Base-by-base conservation (phyloP, 2,797 vertebrate species). In the Melanotaenia pygmaea region DNA sequence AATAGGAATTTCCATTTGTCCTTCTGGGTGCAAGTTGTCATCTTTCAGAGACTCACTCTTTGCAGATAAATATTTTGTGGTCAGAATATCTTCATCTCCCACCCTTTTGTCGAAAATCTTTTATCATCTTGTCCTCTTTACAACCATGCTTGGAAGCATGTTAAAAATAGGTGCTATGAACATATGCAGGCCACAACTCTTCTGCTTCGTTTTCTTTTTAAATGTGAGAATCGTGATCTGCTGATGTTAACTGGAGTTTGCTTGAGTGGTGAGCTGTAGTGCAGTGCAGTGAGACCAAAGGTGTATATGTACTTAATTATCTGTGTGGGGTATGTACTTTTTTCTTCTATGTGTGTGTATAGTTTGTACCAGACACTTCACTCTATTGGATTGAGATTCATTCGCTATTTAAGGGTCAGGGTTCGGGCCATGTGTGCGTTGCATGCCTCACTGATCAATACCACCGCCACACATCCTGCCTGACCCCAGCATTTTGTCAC, bases 371-470 rank as follows among this genome's bases (percentile, higher is more conserved):
- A 93, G 93, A 94, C 93, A 94, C 94, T 95, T 92, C 91, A 97
- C 96, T 98, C 97, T 95, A 98, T 98, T 96, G 96, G 93, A 98
- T 97, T 95, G 96, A 97, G 96, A 98, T 99, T 98, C 97, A 97
- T 96, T 95, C 91, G 94, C 97, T 96, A 98, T 99, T 98, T 99
- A 96, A 94, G 95, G 97, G 97, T 98, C 97, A 98, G 93, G 95
- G 97, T 95, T 96, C 96, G 69, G 91, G 93, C 94, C 92, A 92
- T 70, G 20, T 91, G 92, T 89, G 93, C 89, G 93, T 93, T 92
- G 93, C 90, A 94, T 94, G 94, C 94, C 94, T 94, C 94, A 81
- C 94, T 95, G 96, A 97, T 99, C 97, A 94, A 98, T 98, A 97
- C 93, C 58, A 2, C 85, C 74, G 88, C 93, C 85, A 82, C 91